Evolutionary conservation across 2,797 vertebrate species (phyloP).

Genomic region (Centropyge bicolor): DNA sequence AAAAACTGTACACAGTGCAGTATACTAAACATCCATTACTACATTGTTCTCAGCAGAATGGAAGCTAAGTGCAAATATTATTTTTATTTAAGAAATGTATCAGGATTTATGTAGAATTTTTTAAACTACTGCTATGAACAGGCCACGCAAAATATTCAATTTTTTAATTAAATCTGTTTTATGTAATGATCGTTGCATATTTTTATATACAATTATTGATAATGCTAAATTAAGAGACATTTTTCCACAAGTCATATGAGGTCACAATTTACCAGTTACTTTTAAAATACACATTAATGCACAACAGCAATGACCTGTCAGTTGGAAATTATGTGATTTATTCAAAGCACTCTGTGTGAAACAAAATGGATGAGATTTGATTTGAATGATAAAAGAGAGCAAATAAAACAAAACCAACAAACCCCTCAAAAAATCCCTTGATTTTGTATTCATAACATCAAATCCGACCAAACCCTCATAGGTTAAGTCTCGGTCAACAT

Average conservation of each 20-base stretch:
- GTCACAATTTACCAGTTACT: neutral
- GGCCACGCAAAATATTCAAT: neutral
- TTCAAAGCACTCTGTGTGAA: constrained; percentile 21
- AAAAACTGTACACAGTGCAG: constrained; percentile 49
- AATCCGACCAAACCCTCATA: constrained; percentile 60
- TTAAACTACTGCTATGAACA: neutral
- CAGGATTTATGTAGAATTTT: neutral
- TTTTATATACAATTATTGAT: neutral
- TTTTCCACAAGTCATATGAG: neutral
- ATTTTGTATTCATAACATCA: constrained; percentile 75
- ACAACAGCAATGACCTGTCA: neutral
- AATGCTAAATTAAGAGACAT: neutral
- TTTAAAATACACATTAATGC: neutral
- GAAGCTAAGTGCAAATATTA: constrained; percentile 12
- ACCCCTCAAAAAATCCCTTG: constrained; percentile 35
- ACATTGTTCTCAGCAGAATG: constrained; percentile 26
- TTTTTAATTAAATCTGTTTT: neutral
- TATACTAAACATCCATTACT: constrained; percentile 58
- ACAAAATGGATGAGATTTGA: constrained; percentile 10
- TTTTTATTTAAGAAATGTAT: constrained; percentile 26
- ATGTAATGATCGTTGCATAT: neutral
- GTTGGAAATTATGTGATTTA: neutral
- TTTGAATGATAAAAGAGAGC: constrained; percentile 55
- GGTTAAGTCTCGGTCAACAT: constrained; percentile 77
- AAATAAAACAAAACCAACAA: constrained; percentile 62